Evolutionary conservation across 2,113 vertebrate genomes (phyloP).

Genomic region (Coregonus clupeaformis): DNA sequence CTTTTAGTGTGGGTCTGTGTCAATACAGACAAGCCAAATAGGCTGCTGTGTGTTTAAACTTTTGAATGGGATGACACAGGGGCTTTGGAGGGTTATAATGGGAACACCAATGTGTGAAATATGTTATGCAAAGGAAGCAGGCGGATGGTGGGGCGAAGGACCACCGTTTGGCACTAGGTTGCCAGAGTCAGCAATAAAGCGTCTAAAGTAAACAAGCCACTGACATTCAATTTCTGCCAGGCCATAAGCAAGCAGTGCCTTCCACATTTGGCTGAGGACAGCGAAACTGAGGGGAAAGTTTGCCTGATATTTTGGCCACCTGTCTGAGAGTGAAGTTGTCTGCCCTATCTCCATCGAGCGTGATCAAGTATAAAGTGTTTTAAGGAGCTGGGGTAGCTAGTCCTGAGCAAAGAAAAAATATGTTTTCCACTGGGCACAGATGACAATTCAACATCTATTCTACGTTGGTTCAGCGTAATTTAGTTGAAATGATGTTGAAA

Average conservation of each 20-base stretch:
- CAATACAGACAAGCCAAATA: constrained; percentile 70
- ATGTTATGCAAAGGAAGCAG: constrained; percentile 68
- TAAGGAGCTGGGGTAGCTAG: no score
- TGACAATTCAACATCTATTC: no score
- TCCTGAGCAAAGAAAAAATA: no score
- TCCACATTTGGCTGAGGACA: constrained; percentile 25
- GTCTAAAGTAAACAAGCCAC: constrained; percentile 59
- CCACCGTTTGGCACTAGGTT: constrained; percentile 60
- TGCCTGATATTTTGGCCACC: constrained; percentile 7
- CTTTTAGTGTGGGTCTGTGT: constrained; percentile 46
- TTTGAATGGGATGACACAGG: constrained; percentile 52
- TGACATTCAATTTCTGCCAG: constrained; percentile 46
- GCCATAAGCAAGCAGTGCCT: constrained; percentile 19
- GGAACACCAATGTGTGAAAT: constrained; percentile 74
- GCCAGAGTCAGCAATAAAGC: constrained; percentile 63
- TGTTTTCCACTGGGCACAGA: no score
- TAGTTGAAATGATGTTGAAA: no score
- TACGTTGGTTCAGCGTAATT: no score
- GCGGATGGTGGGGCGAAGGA: constrained; percentile 50
- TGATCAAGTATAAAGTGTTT: no score
- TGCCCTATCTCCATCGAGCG: no score
- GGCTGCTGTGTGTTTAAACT: constrained; percentile 65
- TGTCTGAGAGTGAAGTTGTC: neutral
- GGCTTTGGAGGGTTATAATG: constrained; percentile 59
- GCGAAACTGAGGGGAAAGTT: neutral